A percentile compares a stretch with the other conserved stretches of the same genome.
Evolutionary conservation across 2,113 vertebrate species (phyloP).

Genomic region (Megaleporinus macrocephalus): DNA sequence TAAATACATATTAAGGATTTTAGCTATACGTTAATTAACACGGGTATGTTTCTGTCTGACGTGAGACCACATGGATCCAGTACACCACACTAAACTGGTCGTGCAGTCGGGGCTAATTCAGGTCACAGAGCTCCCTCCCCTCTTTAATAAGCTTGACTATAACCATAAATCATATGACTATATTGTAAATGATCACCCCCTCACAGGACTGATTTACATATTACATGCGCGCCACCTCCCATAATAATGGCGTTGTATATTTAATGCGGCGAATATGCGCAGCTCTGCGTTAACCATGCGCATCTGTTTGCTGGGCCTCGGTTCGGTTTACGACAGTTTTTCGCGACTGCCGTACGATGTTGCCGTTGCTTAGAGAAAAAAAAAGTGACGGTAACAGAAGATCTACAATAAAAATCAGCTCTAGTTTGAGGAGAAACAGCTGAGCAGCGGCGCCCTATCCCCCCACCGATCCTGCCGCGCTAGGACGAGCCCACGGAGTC

Average conservation of each 20-base stretch:
- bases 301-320: conserved; percentile 1
- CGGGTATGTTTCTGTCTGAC: no score
- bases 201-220: no score
- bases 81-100: no score
- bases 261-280: background rate
- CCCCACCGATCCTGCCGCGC: conserved; percentile 30
- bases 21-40: no score
- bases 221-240: background rate
- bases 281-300: conserved; percentile 30
- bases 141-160: no score
- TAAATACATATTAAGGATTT: no score
- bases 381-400: conserved; percentile 70
- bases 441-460: conserved; percentile 47
- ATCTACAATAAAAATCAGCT: conserved; percentile 36
- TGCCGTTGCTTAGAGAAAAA: conserved; percentile 61
- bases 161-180: no score
- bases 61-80: no score
- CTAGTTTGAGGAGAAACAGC: conserved; percentile 44
- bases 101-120: no score
- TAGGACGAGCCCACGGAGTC: conserved; percentile 27
- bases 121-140: no score
- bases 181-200: no score
- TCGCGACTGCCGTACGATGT: conserved; percentile 69
- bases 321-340: conserved; percentile 66
- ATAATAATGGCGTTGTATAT: background rate